These are phyloP conservation scores for Urocynchramus pylzowi DNA, from an alignment of 2,113 vertebrate genomes.

Conservation along the genomic window DNA sequence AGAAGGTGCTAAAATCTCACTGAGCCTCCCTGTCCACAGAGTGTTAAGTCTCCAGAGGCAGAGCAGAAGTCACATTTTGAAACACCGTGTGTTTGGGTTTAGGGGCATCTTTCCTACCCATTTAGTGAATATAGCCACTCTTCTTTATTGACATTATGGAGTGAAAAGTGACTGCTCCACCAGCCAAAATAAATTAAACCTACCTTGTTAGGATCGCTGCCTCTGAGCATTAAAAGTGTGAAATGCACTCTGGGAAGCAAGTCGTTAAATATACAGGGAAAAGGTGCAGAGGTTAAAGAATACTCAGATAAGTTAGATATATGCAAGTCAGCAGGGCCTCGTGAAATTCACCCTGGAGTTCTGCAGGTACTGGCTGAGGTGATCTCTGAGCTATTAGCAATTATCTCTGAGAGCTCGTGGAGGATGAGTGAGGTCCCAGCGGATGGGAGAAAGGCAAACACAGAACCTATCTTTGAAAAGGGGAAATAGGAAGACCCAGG, in stretches of 20 bases:
- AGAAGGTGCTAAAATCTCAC: not conserved
- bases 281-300: not conserved
- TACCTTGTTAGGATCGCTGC: not conserved
- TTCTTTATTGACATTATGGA: not conserved
- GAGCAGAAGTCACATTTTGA: not conserved
- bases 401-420: slow-evolving; percentile 5
- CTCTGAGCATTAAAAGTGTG: not conserved
- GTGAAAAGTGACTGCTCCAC: not conserved
- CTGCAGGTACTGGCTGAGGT: not conserved
- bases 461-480: not conserved
- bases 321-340: not conserved
- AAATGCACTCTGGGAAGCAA: not conserved
- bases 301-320: not conserved
- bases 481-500: not conserved
- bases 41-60: not conserved
- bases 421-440: not conserved
- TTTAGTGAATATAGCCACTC: not conserved
- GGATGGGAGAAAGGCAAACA: not conserved
- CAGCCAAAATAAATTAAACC: not conserved
- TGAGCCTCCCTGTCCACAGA: not conserved
- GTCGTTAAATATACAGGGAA: not conserved
- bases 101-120: fast-evolving
- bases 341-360: not conserved
- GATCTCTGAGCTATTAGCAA: slow-evolving; percentile 21
- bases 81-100: not conserved